Percentiles rank a stretch among this genome's conserved stretches.
phyloP scores from a whole-genome alignment of 2,797 vertebrate genomes.

The Mormyrops attenuatus region DNA sequence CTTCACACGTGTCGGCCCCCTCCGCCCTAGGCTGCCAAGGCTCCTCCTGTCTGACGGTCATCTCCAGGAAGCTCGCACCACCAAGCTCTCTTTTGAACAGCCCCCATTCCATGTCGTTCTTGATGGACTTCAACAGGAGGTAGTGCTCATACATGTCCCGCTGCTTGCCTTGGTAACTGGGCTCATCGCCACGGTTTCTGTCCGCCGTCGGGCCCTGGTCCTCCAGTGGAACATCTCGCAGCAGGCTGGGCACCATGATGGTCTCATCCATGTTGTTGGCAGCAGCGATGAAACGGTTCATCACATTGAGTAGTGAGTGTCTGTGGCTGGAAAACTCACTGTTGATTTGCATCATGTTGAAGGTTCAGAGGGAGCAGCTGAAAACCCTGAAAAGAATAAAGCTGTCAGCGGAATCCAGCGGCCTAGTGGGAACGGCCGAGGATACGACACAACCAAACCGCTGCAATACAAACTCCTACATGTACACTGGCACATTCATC shows the following conservation, averaged over 20 bases:
- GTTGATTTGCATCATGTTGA: conserved; percentile 22
- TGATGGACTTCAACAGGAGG: conserved; percentile 33
- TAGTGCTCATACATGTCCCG: conserved; percentile 33
- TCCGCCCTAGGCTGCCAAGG: not conserved
- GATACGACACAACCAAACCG: not conserved
- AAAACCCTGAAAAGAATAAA: too few relatives aligned
- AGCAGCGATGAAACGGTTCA: conserved; percentile 31
- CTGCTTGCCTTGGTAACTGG: conserved; percentile 20
- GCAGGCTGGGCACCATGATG: conserved; percentile 31
- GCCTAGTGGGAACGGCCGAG: too few relatives aligned
- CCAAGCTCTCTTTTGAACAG: conserved; percentile 21
- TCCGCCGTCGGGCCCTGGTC: not conserved
- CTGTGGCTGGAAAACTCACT: conserved; percentile 19
- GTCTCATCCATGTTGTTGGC: conserved; percentile 34
- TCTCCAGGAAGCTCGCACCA: conserved; percentile 21
- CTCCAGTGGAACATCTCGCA: conserved; percentile 29
- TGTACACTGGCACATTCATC: not conserved
- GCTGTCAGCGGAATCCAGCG: not conserved
- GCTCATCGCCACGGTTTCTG: not conserved
- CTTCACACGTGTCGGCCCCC: not conserved
- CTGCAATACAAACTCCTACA: not conserved
- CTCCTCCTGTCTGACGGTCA: conserved; percentile 21
- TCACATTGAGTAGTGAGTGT: conserved; percentile 26
- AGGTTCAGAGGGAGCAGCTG: not conserved
- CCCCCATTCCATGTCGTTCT: conserved; percentile 34